A percentile compares a stretch with the other conserved stretches of the same genome.
phyloP scores from a whole-genome alignment of 2,113 vertebrate species.

The Notothenia rossii region DNA sequence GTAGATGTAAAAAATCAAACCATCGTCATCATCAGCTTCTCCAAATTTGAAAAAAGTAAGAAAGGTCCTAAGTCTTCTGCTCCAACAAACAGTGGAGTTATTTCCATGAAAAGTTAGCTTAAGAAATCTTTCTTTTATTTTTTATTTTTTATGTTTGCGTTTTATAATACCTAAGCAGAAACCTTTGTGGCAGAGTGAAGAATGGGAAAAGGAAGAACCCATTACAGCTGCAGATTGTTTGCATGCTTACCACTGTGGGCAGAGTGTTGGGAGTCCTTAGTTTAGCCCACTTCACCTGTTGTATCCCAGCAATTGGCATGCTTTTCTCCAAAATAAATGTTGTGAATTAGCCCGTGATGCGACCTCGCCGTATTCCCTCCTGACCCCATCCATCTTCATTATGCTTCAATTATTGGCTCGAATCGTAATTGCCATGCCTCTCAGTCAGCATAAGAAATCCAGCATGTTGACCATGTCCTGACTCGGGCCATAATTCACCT shows the following conservation, averaged over 20 bases:
- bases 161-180: too few species aligned
- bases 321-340: slow-evolving; percentile 49
- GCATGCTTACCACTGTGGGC: not conserved
- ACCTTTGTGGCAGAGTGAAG: too few species aligned
- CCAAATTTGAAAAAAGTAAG: too few species aligned
- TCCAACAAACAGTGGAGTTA: too few species aligned
- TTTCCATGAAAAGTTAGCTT: too few species aligned
- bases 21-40: too few species aligned
- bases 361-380: slow-evolving; percentile 53
- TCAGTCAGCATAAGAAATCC: slow-evolving; percentile 67
- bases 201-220: too few species aligned
- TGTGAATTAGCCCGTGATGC: slow-evolving; percentile 55
- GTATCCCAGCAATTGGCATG: slow-evolving; percentile 38
- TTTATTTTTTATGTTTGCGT: too few species aligned
- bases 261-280: not conserved
- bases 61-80: too few species aligned
- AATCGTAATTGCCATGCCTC: slow-evolving; percentile 71
- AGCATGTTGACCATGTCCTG: slow-evolving; percentile 41
- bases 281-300: slow-evolving; percentile 61
- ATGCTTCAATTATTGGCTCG: slow-evolving; percentile 60
- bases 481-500: slow-evolving; percentile 65
- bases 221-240: slow-evolving; percentile 11
- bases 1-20: too few species aligned
- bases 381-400: slow-evolving; percentile 78
- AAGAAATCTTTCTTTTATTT: too few species aligned